Conservation (phyloP, 2,797 vertebrate species). For the Clarias laeviceps region DNA sequence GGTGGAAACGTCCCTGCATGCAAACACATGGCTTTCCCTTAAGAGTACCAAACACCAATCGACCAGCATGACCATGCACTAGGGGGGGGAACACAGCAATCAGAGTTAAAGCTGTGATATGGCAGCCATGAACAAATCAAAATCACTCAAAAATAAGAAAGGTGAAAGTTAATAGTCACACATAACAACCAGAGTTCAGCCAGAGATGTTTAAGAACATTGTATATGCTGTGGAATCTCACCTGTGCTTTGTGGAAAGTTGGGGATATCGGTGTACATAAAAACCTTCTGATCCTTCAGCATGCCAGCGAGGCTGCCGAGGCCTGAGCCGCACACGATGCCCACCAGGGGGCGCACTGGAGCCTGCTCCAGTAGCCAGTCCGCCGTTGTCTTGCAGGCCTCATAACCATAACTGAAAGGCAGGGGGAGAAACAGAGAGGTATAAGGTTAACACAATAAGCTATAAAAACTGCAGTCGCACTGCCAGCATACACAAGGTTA, state of each 20-base stretch:
- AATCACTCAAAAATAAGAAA: not conserved
- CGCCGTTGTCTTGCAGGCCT: conserved; percentile 75
- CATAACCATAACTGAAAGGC: conserved; percentile 71
- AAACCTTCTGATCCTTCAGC: conserved; percentile 74
- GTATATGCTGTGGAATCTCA: conserved; percentile 55
- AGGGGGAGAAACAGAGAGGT: not conserved
- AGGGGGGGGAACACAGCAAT: conserved; percentile 29
- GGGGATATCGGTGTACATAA: conserved; percentile 84
- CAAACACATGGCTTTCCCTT: conserved; percentile 81
- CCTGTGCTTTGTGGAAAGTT: conserved; percentile 88
- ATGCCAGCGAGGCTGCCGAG: conserved; percentile 79
- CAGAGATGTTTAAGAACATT: not conserved
- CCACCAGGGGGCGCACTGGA: conserved; percentile 75
- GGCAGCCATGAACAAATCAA: conserved; percentile 15
- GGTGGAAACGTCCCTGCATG: conserved; percentile 89
- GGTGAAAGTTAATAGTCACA: not conserved
- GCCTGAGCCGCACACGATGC: conserved; percentile 87
- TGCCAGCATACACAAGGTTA: conserved; percentile 1
- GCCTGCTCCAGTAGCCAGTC: conserved; percentile 80
- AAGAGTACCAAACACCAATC: conserved; percentile 83
- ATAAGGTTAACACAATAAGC: not conserved
- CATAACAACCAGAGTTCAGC: not conserved
- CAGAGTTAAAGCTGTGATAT: not conserved
- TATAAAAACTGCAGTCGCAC: not conserved
- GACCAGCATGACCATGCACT: conserved; percentile 85